A percentile compares a stretch with the other conserved stretches of the same genome.
Conservation (phyloP, 2,113 vertebrate genomes). For the Nothobranchius kuhntae region DNA sequence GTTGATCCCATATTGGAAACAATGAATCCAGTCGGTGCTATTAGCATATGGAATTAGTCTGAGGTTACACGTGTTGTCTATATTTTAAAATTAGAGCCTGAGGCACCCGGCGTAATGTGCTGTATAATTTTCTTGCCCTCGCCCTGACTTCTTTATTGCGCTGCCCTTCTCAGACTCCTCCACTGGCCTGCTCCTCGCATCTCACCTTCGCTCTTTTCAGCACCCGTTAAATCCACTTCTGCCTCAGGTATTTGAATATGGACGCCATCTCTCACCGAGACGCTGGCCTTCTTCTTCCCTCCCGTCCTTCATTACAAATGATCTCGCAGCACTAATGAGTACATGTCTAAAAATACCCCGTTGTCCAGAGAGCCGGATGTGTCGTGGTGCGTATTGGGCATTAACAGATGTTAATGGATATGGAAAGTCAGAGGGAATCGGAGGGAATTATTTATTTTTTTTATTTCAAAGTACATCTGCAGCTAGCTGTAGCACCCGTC, state of each 20-base stretch:
- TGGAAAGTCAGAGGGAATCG: conserved; percentile 57
- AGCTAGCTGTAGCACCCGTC: conserved; percentile 42
- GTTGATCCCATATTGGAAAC: conserved; percentile 49
- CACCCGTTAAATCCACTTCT: conserved; percentile 40
- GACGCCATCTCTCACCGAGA: conserved; percentile 57
- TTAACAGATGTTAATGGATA: conserved; percentile 76
- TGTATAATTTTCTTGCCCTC: conserved; percentile 65
- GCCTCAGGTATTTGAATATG: conserved; percentile 66
- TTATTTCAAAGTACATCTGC: conserved; percentile 62
- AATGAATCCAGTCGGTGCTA: conserved; percentile 36
- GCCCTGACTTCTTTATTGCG: conserved; percentile 49
- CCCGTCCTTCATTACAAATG: conserved; percentile 72
- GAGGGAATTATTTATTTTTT: conserved; percentile 51
- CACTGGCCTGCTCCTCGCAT: conserved; percentile 51
- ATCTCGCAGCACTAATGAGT: conserved; percentile 77
- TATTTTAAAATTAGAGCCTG: conserved; percentile 33
- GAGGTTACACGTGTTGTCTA: conserved; percentile 47
- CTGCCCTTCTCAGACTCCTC: conserved; percentile 47
- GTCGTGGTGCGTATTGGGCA: conserved; percentile 62
- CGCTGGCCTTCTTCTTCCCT: conserved; percentile 56
- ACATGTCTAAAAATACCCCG: conserved; percentile 79
- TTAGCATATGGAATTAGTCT: conserved; percentile 46
- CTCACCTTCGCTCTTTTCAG: conserved; percentile 45
- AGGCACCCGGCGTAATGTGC: conserved; percentile 43
- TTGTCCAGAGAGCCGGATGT: conserved; percentile 66